These are phyloP conservation scores for Sarcophaga peregrina DNA, from an alignment of 1,140 invertebrate genomes.

Conservation along the genomic window DNA sequence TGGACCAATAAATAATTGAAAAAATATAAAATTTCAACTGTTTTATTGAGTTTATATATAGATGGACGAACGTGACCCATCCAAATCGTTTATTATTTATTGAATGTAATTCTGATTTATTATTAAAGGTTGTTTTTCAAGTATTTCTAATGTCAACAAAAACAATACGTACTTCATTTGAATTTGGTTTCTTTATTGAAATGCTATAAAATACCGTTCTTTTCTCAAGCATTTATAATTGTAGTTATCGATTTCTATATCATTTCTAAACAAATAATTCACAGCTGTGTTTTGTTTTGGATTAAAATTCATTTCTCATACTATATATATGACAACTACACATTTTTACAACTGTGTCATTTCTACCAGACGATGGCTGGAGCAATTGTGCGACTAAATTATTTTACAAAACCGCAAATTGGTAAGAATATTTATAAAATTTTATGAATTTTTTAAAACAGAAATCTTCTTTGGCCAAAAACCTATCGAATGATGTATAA, in stretches of 20 bases:
- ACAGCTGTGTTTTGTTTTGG: neutral
- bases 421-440: conserved; percentile 53
- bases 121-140: too few species aligned
- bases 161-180: too few species aligned
- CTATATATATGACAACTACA: neutral
- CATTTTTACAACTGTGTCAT: conserved; percentile 31
- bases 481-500: neutral
- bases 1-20: too few species aligned
- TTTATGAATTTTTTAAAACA: neutral
- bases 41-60: too few species aligned
- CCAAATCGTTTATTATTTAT: too few species aligned
- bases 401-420: conserved; percentile 57
- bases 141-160: too few species aligned
- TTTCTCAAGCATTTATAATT: neutral
- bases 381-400: conserved; percentile 63
- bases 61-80: too few species aligned
- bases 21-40: too few species aligned
- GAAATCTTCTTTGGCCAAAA: neutral
- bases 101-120: too few species aligned
- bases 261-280: neutral
- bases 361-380: conserved; percentile 44
- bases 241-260: neutral
- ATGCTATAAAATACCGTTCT: too few species aligned
- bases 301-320: neutral
- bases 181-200: too few species aligned